Conservation (phyloP, 2,888 invertebrate species). For the Aromia moschata region DNA sequence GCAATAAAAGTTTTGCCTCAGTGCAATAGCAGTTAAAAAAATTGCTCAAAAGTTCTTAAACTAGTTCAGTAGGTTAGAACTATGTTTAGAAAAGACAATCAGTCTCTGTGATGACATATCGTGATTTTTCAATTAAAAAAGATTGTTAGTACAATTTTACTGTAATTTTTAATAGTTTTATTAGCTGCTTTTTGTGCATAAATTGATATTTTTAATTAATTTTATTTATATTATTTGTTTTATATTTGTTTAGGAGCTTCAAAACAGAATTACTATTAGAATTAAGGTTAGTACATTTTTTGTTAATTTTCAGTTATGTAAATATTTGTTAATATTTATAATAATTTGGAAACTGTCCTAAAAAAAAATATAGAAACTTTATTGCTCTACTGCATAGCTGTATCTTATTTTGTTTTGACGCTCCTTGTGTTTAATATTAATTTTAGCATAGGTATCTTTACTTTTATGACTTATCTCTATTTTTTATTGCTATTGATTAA, state of each 20-base stretch:
- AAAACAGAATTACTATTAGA: no score
- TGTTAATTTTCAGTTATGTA: no score
- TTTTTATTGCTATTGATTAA: not conserved
- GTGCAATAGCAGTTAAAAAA: slow-evolving; percentile 31
- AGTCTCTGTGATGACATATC: slow-evolving; percentile 28
- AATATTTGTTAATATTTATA: no score
- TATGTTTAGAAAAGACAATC: slow-evolving; percentile 14
- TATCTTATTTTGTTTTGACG: no score
- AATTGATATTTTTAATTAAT: not conserved
- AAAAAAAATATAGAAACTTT: no score
- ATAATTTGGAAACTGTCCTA: no score
- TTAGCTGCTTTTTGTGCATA: slow-evolving; percentile 1
- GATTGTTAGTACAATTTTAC: slow-evolving; percentile 6
- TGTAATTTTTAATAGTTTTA: slow-evolving; percentile 6
- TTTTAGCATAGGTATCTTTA: not conserved
- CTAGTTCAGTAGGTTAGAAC: slow-evolving; percentile 28
- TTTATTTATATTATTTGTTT: not conserved
- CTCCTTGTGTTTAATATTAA: not conserved
- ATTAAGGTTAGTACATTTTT: no score
- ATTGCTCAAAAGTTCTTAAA: slow-evolving; percentile 33
- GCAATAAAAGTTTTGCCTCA: slow-evolving; percentile 17
- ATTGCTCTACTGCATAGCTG: no score
- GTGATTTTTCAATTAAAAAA: slow-evolving; percentile 23
- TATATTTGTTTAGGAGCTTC: not conserved
- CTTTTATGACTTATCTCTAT: not conserved